Evolutionary conservation across 2,797 vertebrate genomes (phyloP), one percentile per base, ranked within the genome.

Genomic region (Girardinus metallicus): DNA sequence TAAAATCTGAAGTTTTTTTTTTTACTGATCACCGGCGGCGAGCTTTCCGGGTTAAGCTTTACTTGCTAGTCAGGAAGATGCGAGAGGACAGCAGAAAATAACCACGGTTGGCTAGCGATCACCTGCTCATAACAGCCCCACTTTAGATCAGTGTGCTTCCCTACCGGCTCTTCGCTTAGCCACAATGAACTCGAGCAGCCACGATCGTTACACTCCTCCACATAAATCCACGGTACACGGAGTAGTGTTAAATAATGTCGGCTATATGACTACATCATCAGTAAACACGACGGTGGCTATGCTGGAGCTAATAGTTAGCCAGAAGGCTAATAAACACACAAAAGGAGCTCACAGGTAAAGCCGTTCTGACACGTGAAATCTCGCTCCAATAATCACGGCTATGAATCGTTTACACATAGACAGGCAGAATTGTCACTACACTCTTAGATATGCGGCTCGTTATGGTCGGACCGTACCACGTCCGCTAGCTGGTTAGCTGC

Each of bases 31-130:
- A 41, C 57, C 80, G 76, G 84, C 84, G 81, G 76, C 16, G 76
- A 78, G 84, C 86, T 93, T 95, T 95, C 94, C 94, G 94, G 94
- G 93, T 95, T 94, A 81, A 87, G 82, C 82, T 75, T 90, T 13
- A 85, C 90, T 80, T 78, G 81, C 85, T 83, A 89, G 51, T 70
- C 91, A 92, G 89, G 91, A 92, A 92, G 91, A 92, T 88, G 82
- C 43, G 80, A 89, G 83, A 79, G 93, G 90, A 84, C 89, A 91
- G 87, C 76, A 81, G 44, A 81, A 83, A 90, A 85, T 81, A 85
- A 80, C 87, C 89, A 88, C 4, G 74, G 74, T 77, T 74, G 31
- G 73, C 76, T 86, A 86, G 86, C 90, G 72, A 83, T 71, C 70
- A 57, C 75, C 43, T 80, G 57, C 36, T 73, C 36, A 34, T 1